phyloP scores from a whole-genome alignment of 1,140 invertebrate genomes.

The Drosophila baimaii region DNA sequence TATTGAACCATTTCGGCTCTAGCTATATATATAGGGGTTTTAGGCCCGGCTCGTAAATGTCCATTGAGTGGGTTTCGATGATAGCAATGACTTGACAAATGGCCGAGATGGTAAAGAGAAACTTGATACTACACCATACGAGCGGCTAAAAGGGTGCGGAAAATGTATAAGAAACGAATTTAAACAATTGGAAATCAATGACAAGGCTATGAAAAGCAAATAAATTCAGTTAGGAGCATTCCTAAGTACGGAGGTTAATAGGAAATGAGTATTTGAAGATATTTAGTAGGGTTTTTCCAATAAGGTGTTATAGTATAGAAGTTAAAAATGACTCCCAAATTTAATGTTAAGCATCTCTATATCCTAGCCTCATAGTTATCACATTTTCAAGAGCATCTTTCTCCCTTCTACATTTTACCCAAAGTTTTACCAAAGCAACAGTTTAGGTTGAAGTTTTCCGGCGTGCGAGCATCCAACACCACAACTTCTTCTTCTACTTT shows the following conservation, averaged over 20 bases:
- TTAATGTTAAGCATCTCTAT: neutral
- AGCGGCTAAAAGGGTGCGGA: neutral
- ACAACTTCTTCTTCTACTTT: constrained; percentile 3
- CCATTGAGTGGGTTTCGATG: constrained; percentile 25
- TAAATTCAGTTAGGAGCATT: neutral
- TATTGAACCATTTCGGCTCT: constrained; percentile 38
- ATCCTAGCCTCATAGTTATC: neutral
- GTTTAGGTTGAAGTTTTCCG: constrained; percentile 12
- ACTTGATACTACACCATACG: constrained; percentile 5
- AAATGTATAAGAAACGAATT: neutral
- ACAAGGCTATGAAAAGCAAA: neutral
- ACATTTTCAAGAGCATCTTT: constrained; percentile 6
- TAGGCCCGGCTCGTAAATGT: constrained; percentile 26
- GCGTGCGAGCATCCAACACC: constrained; percentile 1
- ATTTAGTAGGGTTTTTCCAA: neutral
- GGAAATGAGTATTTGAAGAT: neutral
- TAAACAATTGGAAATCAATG: neutral
- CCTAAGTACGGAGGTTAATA: neutral
- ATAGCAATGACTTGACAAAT: constrained; percentile 37
- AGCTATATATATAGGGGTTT: constrained; percentile 14
- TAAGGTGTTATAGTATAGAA: too few species aligned
- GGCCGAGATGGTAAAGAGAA: neutral
- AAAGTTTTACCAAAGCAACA: constrained; percentile 14
- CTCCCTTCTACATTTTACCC: neutral
- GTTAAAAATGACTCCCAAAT: neutral